Base-by-base conservation (phyloP, 2,113 vertebrate species). In the Lepus europaeus region DNA sequence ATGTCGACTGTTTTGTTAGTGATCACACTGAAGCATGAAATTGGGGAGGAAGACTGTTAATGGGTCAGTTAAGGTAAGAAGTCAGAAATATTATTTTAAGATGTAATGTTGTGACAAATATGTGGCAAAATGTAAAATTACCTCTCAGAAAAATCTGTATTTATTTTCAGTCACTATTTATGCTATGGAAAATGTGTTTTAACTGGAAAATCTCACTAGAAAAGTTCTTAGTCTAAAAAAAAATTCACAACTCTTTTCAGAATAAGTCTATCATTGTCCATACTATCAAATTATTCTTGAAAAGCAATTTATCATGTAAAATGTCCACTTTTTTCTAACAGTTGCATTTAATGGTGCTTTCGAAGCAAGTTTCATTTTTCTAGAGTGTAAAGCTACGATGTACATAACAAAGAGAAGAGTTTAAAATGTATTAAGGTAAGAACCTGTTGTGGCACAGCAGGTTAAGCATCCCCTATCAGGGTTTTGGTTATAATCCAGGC, bases 11-110 rank as follows among this genome's bases (percentile, higher is more conserved):
- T 96, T 97, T 82, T 97, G 90, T 95, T 92, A 95, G 95, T 86
- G 69, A 96, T 95, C 93, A 98, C 85, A 97, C 53, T 96, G 90
- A 88, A 87, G 81, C 96, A 95, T 94, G 94, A 97, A 96, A 97
- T 89, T 93, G 81, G 68, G 77, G 73, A 95, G 45, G 61, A 93
- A 97, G 85, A 85, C 76, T 92, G 14, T 91, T 96, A 95, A 94
- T 93, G 64, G 80, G 78, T 96, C 73, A 92, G 61, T 70, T 73
- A 94, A 95, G 74, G 87, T 69, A 84, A 88, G 90, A 95, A 96
- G 69, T 66, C 89, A 69, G n/a, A 90, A 86, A 96, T 96, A 93
- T 84, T 95, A 94, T 96, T 95, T 97, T 93, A 94, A 97, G 84
- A 77, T 93, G 45, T 69, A 97, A 96, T 95, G 88, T 95, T 93